Conservation (phyloP, 2,888 invertebrate genomes). For the Amorpha juglandis region DNA sequence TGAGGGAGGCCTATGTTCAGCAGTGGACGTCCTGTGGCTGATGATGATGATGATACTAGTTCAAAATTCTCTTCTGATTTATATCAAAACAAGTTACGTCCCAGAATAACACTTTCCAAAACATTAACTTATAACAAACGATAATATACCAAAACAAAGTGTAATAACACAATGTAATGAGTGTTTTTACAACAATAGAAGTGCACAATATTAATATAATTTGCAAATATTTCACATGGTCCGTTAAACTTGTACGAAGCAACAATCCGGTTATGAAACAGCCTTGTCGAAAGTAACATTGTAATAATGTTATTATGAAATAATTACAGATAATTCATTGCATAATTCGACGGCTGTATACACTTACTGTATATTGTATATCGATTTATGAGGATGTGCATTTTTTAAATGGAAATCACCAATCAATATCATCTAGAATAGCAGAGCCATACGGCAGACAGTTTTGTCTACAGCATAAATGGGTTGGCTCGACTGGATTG, state of each 20-base stretch:
- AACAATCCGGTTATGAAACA: background rate
- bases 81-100: background rate
- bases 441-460: too few species aligned
- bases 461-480: too few species aligned
- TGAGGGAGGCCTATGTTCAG: too few species aligned
- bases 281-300: constrained; percentile 15
- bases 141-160: background rate
- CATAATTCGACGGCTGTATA: background rate
- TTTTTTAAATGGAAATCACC: background rate
- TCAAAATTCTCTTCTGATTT: background rate
- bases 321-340: constrained; percentile 10
- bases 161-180: too few species aligned
- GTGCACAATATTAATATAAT: constrained; percentile 39
- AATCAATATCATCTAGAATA: too few species aligned
- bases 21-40: too few species aligned
- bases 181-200: constrained; percentile 9
- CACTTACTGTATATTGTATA: background rate
- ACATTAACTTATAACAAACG: constrained; percentile 3
- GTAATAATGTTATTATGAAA: constrained; percentile 22
- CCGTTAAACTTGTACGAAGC: constrained; percentile 36
- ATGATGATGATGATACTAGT: too few species aligned
- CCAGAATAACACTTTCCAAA: background rate
- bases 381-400: background rate
- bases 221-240: constrained; percentile 38
- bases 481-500: too few species aligned